Percentiles rank a stretch among this genome's conserved stretches.
Evolutionary conservation across 2,797 vertebrate species (phyloP).

Genomic region (Malacoraja senta): DNA sequence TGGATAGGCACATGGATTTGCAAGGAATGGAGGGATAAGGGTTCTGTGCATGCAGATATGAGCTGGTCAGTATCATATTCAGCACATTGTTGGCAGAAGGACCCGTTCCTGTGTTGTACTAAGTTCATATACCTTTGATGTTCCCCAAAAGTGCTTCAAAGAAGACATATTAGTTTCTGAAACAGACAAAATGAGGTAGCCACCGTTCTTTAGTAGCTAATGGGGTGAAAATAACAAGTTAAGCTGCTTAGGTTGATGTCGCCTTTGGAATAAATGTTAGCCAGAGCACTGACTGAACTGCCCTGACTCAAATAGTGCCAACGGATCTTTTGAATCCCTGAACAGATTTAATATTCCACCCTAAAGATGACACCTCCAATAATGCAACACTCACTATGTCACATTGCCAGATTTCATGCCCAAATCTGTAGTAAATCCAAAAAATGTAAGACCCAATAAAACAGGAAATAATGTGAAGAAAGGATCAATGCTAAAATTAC

Average conservation of each 20-base stretch:
- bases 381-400: not conserved
- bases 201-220: not conserved
- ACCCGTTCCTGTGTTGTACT: not conserved
- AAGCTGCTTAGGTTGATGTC: not conserved
- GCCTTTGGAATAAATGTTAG: not conserved
- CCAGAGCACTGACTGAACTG: not conserved
- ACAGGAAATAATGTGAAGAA: not conserved
- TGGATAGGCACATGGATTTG: too few species aligned
- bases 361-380: not conserved
- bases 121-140: not conserved
- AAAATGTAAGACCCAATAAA: not conserved
- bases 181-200: not conserved
- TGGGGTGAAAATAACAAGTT: not conserved
- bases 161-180: not conserved
- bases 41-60: too few species aligned
- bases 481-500: not conserved
- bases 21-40: too few species aligned
- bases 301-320: not conserved
- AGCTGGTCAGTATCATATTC: too few species aligned
- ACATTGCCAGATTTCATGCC: not conserved
- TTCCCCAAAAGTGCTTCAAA: not conserved
- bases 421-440: not conserved
- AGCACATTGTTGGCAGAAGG: too few species aligned
- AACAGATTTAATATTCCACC: not conserved
- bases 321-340: not conserved